Evolutionary conservation across 2,797 vertebrate genomes (phyloP), one percentile per base, ranked within the genome.

Genomic region (Euthynnus affinis): DNA sequence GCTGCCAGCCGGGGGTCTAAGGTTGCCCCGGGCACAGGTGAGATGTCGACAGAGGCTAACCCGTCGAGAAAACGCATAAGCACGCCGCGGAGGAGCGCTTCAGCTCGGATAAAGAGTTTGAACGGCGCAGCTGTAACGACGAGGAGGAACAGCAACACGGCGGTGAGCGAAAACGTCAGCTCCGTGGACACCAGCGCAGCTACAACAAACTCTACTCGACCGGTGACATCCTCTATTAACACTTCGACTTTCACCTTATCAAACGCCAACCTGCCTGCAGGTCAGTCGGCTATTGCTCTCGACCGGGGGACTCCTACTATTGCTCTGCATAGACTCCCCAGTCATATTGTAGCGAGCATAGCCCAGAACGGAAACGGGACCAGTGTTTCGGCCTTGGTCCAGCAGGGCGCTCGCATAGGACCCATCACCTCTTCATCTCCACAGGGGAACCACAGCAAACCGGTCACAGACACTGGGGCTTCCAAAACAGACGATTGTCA

Each of bases 301-400:
- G 95, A 95, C 82, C 82, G 94, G 46, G 94, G 94, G 52, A 95
- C 95, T 22, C 94, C 95, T 6, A 95, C 94, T 52, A 95, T 96
- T n/a, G 92, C 95, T 20, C 64, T 96, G 83, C 95, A 93, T 3
- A 91, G 95, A 92, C 95, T 95, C 17, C 95, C 95, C 10, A 93
- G 75, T 83, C 96, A 96, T 22, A 94, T 96, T 44, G 93, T 95
- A 23, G 95, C 95, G 58, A 95, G 93, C 85, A 95, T 96, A 57
- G 92, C 94, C 77, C 96, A 96, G 87, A 95, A 95, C 88, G 95
- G 94, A n/a, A 95, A 91, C 89, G 95, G 94, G 27, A 95, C 95
- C 63, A 93, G 90, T 8, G 92, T 90, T 2, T 87, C 95, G 51
- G 93, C 94, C 55, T 81, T 95, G 86, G 91, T 91, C 56, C 94